These are phyloP conservation scores for Scaptomyza tumidula DNA, from an alignment of 2,888 invertebrate genomes.

Conservation along the genomic window DNA sequence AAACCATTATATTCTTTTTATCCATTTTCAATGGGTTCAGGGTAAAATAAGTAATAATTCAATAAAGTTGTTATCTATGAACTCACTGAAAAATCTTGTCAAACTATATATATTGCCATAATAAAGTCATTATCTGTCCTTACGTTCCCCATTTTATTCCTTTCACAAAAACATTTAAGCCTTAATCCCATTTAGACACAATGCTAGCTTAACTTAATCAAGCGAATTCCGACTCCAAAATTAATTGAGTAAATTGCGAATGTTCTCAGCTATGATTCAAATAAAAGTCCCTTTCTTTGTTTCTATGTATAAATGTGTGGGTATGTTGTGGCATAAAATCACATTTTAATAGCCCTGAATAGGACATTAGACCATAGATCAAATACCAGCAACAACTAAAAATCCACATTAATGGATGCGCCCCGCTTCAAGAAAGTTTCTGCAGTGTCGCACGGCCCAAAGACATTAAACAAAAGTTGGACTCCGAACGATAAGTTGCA, in stretches of 20 bases:
- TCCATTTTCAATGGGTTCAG: no score
- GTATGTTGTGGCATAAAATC: conserved; percentile 49
- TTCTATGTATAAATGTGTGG: not conserved
- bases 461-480: conserved; percentile 69
- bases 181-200: conserved; percentile 42
- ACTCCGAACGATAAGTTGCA: conserved; percentile 42
- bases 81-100: no score
- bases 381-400: conserved; percentile 56
- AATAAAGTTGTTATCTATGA: no score
- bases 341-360: conserved; percentile 60
- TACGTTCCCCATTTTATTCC: no score
- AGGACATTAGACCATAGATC: conserved; percentile 54
- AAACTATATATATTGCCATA: not conserved
- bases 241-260: conserved; percentile 25
- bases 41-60: no score
- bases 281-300: conserved; percentile 18
- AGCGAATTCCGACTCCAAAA: conserved; percentile 7
- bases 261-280: conserved; percentile 20
- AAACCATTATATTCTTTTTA: no score
- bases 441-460: conserved; percentile 57
- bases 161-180: not conserved
- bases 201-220: conserved; percentile 45
- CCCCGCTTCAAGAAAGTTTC: conserved; percentile 53
- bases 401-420: conserved; percentile 63
- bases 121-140: not conserved